phyloP scores from a whole-genome alignment of 2,113 vertebrate genomes.

The Eublepharis macularius region DNA sequence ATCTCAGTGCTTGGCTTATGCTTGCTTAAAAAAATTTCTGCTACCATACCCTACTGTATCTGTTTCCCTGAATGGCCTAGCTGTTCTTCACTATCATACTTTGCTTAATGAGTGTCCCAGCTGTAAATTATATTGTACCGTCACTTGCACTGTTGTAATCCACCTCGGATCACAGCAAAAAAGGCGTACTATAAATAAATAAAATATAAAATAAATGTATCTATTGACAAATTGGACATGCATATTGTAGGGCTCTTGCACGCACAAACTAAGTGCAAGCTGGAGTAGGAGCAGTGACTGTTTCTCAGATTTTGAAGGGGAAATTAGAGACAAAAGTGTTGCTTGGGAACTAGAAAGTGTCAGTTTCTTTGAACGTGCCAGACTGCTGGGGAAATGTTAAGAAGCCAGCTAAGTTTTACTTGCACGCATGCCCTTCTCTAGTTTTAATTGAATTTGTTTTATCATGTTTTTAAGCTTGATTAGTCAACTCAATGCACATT shows the following conservation, averaged over 20 bases:
- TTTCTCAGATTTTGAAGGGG: not conserved
- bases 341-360: constrained; percentile 33
- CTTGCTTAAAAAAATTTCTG: no score
- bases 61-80: no score
- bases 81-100: no score
- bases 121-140: no score
- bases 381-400: constrained; percentile 39
- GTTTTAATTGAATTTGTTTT: constrained; percentile 58
- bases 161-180: no score
- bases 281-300: not conserved
- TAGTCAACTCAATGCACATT: constrained; percentile 50
- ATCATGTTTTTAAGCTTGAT: constrained; percentile 47
- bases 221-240: not conserved
- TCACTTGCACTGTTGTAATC: no score
- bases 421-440: constrained; percentile 17
- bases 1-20: no score
- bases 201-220: not conserved
- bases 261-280: not conserved
- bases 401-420: constrained; percentile 33
- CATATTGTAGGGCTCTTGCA: not conserved
- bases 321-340: not conserved
- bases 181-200: no score
- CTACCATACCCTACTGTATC: no score
- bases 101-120: no score
- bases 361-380: constrained; percentile 37